Percentiles rank a stretch among this genome's conserved stretches.
Conservation (phyloP, 92 coral and sea anemone species). For the Phenganax subtilis region DNA sequence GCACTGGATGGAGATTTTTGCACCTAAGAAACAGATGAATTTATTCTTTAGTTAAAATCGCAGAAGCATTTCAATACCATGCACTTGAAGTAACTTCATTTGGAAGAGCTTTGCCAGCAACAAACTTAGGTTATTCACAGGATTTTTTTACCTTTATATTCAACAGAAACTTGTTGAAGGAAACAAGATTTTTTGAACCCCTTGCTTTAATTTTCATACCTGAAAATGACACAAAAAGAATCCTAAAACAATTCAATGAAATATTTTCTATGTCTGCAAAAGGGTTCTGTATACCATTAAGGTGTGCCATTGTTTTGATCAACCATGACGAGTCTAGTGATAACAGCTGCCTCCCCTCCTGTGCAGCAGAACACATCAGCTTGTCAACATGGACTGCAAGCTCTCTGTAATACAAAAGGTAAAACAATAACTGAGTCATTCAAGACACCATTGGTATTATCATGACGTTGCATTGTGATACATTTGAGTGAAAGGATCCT, state of each 20-base stretch:
- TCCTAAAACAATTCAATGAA: not conserved
- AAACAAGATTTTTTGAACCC: slow-evolving; percentile 2
- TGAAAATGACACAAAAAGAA: not conserved
- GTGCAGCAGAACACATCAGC: slow-evolving; percentile 6
- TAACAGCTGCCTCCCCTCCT: not conserved
- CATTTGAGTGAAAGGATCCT: not conserved
- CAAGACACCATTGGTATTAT: no score
- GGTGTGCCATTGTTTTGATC: slow-evolving; percentile 14
- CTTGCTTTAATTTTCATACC: slow-evolving; percentile 33
- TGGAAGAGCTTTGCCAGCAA: not conserved
- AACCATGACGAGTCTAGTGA: not conserved
- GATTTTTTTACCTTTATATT: not conserved
- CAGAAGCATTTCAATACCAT: no score
- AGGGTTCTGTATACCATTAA: slow-evolving; percentile 18
- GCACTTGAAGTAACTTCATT: no score
- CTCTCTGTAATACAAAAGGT: slow-evolving; percentile 9
- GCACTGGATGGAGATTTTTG: not conserved
- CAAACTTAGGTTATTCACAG: not conserved
- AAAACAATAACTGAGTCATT: no score
- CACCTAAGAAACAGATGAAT: not conserved
- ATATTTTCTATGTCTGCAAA: not conserved
- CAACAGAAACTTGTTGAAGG: slow-evolving; percentile 16
- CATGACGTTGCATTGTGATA: not conserved
- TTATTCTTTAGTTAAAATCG: no score
- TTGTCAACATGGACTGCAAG: slow-evolving; percentile 23